Percentiles rank a stretch among this genome's conserved stretches.
Evolutionary conservation across 2,113 vertebrate genomes (phyloP).

Genomic region (Phyllostomus discolor): DNA sequence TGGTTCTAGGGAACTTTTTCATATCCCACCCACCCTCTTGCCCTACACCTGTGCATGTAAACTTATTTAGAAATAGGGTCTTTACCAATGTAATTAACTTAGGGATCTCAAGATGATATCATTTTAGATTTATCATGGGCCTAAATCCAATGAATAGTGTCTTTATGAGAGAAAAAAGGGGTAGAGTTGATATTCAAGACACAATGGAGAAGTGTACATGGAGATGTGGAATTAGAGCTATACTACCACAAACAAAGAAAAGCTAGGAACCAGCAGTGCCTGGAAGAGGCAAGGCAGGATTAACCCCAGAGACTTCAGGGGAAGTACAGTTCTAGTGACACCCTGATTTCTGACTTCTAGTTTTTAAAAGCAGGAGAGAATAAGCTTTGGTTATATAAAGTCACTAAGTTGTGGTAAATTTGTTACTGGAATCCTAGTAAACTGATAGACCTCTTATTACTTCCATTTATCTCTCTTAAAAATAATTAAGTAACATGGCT

Average conservation of each 20-base stretch:
- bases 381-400: not conserved
- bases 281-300: not conserved
- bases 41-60: not conserved
- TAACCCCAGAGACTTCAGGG: not conserved
- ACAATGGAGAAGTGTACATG: not conserved
- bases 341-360: not conserved
- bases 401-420: not conserved
- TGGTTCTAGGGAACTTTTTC: not conserved
- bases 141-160: not conserved
- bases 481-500: not conserved
- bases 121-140: not conserved
- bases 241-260: not conserved
- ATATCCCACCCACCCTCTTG: rapidly evolving
- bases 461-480: not conserved
- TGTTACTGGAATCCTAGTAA: not conserved
- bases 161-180: not conserved
- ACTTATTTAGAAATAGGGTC: not conserved
- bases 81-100: not conserved
- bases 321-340: not conserved
- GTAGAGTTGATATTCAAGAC: not conserved
- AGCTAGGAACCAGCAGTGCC: not conserved
- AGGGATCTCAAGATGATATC: not conserved
- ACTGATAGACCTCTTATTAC: not conserved
- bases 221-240: not conserved
- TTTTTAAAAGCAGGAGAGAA: not conserved